Conservation (phyloP, 2,113 vertebrate genomes). For the Zingel zingel region DNA sequence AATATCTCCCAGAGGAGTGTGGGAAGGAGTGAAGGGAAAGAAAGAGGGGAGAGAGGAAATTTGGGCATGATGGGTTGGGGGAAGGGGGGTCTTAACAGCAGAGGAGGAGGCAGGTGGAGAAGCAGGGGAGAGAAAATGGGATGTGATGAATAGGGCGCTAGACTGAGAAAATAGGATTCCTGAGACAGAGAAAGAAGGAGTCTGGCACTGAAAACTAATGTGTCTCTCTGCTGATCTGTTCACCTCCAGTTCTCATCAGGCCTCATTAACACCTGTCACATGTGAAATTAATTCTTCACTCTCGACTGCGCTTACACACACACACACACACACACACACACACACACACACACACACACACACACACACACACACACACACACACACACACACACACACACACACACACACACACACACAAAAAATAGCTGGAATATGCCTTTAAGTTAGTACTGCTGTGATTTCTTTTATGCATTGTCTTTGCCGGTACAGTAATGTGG, state of each 20-base stretch:
- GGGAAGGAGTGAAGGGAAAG: not conserved
- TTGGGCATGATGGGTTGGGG: not conserved
- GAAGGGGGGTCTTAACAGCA: constrained; percentile 16
- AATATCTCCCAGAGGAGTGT: constrained; percentile 62
- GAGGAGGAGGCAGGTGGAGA: constrained; percentile 61
- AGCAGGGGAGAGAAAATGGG: constrained; percentile 51
- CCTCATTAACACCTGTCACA: constrained; percentile 67
- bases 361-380: constrained; percentile 16
- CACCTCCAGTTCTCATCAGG: constrained; percentile 72
- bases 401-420: constrained; percentile 8
- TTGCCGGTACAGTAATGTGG: not conserved
- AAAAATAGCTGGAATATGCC: not conserved
- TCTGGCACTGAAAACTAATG: constrained; percentile 69
- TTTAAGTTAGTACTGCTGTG: not conserved
- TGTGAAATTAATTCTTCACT: constrained; percentile 50
- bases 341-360: constrained; percentile 9
- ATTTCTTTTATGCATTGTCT: not conserved
- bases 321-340: constrained; percentile 22
- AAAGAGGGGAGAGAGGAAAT: constrained; percentile 24
- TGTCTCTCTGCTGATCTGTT: constrained; percentile 69
- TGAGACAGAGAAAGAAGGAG: constrained; percentile 63
- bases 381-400: constrained; percentile 20
- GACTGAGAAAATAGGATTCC: constrained; percentile 71
- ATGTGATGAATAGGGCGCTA: constrained; percentile 71
- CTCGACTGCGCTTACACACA: not conserved